These are phyloP conservation scores for Epinephelus awoara DNA, from an alignment of 2,797 vertebrate genomes.

Conservation along the genomic window DNA sequence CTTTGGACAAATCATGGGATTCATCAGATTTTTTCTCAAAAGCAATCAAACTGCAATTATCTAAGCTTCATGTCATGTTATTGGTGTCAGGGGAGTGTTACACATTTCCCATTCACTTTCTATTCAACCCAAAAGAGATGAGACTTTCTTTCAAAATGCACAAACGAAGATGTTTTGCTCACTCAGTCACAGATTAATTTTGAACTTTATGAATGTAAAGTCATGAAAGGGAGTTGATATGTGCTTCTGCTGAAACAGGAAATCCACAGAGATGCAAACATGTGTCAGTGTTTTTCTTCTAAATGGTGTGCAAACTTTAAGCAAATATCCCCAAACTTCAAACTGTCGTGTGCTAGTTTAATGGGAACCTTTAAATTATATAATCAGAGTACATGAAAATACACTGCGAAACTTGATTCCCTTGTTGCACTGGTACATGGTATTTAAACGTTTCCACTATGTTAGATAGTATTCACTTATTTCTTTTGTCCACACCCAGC, in stretches of 20 bases:
- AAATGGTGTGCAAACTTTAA: neutral
- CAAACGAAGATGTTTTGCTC: slow-evolving; percentile 22
- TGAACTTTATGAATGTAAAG: neutral
- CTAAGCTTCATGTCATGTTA: slow-evolving; percentile 43
- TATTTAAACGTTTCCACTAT: too few relatives aligned
- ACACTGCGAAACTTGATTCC: too few relatives aligned
- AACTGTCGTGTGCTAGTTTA: neutral
- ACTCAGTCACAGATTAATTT: slow-evolving; percentile 1
- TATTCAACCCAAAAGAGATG: slow-evolving; percentile 13
- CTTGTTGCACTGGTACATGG: too few relatives aligned
- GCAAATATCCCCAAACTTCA: neutral
- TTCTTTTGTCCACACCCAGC: neutral
- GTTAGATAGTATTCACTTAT: too few relatives aligned
- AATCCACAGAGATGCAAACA: neutral
- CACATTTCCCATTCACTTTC: neutral
- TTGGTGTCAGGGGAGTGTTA: slow-evolving; percentile 5
- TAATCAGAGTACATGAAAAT: too few relatives aligned
- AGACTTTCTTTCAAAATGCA: slow-evolving; percentile 11
- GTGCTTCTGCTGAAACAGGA: slow-evolving; percentile 7
- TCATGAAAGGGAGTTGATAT: slow-evolving; percentile 1
- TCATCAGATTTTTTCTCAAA: slow-evolving; percentile 45
- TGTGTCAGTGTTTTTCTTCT: neutral
- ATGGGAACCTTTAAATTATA: neutral
- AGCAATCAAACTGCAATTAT: slow-evolving; percentile 62
- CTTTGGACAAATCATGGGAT: slow-evolving; percentile 41